Conservation (phyloP, 2,797 vertebrate genomes). For the Squalus acanthias region DNA sequence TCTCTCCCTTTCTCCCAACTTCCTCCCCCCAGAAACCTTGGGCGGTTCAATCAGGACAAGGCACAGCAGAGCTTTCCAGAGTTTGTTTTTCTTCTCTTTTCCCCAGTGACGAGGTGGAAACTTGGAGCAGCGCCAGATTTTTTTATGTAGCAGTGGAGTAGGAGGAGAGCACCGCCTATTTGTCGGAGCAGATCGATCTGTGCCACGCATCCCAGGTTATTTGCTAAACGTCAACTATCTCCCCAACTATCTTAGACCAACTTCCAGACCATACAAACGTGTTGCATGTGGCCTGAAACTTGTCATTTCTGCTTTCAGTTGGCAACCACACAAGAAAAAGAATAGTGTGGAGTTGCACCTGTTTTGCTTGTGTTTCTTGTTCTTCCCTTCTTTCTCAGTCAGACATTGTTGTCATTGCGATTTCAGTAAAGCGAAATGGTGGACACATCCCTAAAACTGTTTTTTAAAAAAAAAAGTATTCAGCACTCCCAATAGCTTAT, state of each 20-base stretch:
- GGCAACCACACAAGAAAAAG: neutral
- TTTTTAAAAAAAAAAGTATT: neutral
- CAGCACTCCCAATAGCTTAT: neutral
- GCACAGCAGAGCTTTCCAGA: neutral
- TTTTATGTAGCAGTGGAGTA: neutral
- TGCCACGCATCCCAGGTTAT: neutral
- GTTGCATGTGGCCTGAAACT: neutral
- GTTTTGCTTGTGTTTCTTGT: neutral
- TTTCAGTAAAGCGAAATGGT: too few relatives aligned
- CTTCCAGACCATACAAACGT: neutral
- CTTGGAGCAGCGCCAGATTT: neutral
- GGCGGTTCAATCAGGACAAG: neutral
- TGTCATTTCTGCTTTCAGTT: neutral
- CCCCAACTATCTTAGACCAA: neutral
- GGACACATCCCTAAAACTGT: neutral
- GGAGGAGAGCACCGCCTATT: neutral
- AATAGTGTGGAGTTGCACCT: neutral
- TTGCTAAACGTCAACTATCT: neutral
- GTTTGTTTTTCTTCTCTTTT: conserved; percentile 19
- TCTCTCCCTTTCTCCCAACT: neutral
- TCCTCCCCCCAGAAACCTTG: neutral
- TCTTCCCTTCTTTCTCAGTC: neutral
- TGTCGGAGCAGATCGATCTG: neutral
- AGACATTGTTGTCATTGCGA: neutral
- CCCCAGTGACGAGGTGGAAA: neutral